Base-by-base conservation (phyloP, 1,140 invertebrate species). In the Zaprionus capensis region DNA sequence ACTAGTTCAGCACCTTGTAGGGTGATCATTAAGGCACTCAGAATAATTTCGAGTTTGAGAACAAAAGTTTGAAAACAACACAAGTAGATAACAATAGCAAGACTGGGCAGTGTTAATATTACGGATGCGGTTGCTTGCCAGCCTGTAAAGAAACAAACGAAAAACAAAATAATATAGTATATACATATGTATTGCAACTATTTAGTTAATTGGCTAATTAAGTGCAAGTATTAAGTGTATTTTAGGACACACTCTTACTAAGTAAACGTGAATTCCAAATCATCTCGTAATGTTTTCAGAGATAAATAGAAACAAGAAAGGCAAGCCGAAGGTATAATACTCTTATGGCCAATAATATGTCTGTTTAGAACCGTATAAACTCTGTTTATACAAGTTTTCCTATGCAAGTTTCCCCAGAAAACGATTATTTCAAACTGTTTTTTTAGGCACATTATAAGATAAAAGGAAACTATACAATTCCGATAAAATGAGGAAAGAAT, bases 31-130 rank as follows among this genome's bases (percentile, higher is more conserved):
- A 98, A 97, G 63, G 95, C 95, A 93, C 97, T 96, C 81, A 98
- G 94, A 81, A 98, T 97, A 74, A 97, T 95, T 93, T 98, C 98
- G 76, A 98, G 93, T 78, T 96, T 94, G 38, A 98, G 94, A 34
- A 98, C 96, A 93, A 73, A 84, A 71, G 96, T 96, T 94, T 99
- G 97, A 95, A 97, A 98, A 61, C 97, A 93, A 57, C 98, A 94
- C 81, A 98, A 96, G 93, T 98, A 98, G 28, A 97, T 93, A 26
- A 97, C 95, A 61, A 96, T 97, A 70, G 97, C 93, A 46, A 96
- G 94, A 81, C 97, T 96, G 24, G 97, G 97, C 79, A 98, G 94
- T 73, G 97, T 97, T 46, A 98, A 94, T 57, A 97, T 82, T 75
- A 98, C 94, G 63, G 96, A 98, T 70, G 97, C 93, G 57, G 97